Evolutionary conservation across 2,113 vertebrate genomes (phyloP), one percentile per base, ranked within the genome.

Genomic region (Colinus virginianus): DNA sequence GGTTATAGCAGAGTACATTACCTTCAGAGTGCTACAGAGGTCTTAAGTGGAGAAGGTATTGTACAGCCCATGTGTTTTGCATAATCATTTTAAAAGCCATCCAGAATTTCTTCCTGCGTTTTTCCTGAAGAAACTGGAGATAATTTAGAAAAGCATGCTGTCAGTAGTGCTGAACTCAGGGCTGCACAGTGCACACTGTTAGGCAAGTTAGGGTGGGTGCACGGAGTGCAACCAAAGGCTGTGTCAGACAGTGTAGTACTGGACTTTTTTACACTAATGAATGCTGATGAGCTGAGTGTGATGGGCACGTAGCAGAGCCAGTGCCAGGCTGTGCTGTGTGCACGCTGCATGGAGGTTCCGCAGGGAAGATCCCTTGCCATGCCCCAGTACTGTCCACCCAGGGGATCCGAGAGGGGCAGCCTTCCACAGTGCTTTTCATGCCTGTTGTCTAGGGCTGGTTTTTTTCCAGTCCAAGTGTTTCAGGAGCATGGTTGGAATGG

Each of bases 31-130:
- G 63, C 56, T 92, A 13, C 89, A 78, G 74, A 75, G 67, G 59
- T 67, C 56, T 38, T 92, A 68, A 68, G 74, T 96, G 74, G 74
- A 59, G 56, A 43, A 94, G 36, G 67, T 87, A 78, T 95, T 85
- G 56, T 32, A 48, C 88, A 92, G 72, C 88, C 56, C 38, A 32
- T 64, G 82, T 95, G 58, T 71, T 95, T 84, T 91, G 75, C 36
- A 85, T 83, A 94, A 62, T 74, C 26, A 48, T 53, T 82, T 89
- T 40, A 56, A 89, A 94, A 95, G 26, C 48, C 1, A 6, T 78
- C 55, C 28, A 77, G 66, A 71, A 15, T 32, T 15, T 67, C 79
- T 53, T 84, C 32, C 77, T 94, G 64, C 76, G 56, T 84, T 93
- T 30, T 56, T 83, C 26, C 4, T 13, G 53, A 78, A 48, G n/a